phyloP scores from a whole-genome alignment of 2,888 invertebrate genomes.

The Ennomos quercinarius region DNA sequence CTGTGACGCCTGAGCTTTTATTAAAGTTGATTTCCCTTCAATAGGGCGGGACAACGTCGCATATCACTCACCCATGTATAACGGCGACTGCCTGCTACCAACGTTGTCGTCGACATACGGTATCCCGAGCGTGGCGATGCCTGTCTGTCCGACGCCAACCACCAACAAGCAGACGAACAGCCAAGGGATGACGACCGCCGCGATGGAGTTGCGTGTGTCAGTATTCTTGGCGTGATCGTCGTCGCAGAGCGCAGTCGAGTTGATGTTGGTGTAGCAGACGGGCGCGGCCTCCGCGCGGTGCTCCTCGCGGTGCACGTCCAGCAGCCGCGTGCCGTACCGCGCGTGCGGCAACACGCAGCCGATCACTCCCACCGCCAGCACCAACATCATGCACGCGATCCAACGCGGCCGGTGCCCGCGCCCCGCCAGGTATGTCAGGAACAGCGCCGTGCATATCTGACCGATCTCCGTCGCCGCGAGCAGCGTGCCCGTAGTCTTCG shows the following conservation, averaged over 20 bases:
- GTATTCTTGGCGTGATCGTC: slow-evolving; percentile 87
- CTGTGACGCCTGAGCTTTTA: slow-evolving; percentile 22
- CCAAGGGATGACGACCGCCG: slow-evolving; percentile 93
- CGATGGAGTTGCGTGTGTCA: slow-evolving; percentile 90
- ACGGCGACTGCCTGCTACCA: slow-evolving; percentile 95
- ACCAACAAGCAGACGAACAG: slow-evolving; percentile 95
- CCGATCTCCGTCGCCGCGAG: slow-evolving; percentile 97
- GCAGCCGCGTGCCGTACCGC: slow-evolving; percentile 91
- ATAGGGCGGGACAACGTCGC: slow-evolving; percentile 1
- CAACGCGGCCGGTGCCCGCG: slow-evolving; percentile 96
- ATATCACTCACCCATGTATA: slow-evolving; percentile 92
- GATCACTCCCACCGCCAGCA: slow-evolving; percentile 94
- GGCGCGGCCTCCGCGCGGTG: slow-evolving; percentile 71
- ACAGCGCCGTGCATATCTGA: slow-evolving; percentile 94
- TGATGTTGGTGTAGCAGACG: slow-evolving; percentile 58
- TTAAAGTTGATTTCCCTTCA: background rate
- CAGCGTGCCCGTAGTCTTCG: slow-evolving; percentile 95
- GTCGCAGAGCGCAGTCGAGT: slow-evolving; percentile 78
- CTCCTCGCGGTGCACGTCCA: slow-evolving; percentile 73
- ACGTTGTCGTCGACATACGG: slow-evolving; percentile 98
- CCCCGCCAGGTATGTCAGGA: slow-evolving; percentile 95
- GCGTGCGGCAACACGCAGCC: slow-evolving; percentile 95
- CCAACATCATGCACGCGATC: slow-evolving; percentile 97
- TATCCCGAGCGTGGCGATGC: slow-evolving; percentile 96
- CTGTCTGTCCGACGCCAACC: slow-evolving; percentile 96